Base-by-base conservation (phyloP, 2,797 vertebrate genomes). In the Sebastes nivosus region DNA sequence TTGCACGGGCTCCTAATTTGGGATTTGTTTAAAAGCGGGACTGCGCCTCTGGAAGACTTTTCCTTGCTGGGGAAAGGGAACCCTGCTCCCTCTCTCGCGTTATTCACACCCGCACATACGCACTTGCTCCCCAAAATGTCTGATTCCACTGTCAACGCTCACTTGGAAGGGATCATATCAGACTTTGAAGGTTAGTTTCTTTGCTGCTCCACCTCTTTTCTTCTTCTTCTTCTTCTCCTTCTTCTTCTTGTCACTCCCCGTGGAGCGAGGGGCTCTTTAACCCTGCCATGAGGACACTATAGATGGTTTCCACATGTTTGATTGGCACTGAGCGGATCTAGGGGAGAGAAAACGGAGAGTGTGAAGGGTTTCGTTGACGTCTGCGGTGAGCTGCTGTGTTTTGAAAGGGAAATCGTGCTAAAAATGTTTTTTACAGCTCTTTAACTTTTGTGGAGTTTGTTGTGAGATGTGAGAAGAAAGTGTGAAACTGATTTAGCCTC, bases 161-260 rank as follows among this genome's bases (percentile, higher is more conserved):
- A 99, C 95, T 97, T 99, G 97, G 98, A 99, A 90, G 98, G 98
- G 89, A 99, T 99, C 95, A 98, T 99, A 94, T 99, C 97, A 91
- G 98, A 99, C 94, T 99, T 99, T 94, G 98, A 99, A 98, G 98
- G 98, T 98, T 95, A 94, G 97, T 97, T 74, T 65, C 38, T 86
- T 68, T 77, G 67, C 71, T 64, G 67, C 58, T 82, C n/a, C 57
- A 18, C 57, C 46, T 18, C 60, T 73, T 73, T 69, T 77, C 77
- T 74, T 75, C 74, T 63, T 60, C 75, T 63, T 60, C 58, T 74
- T 74, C 74, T 63, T 60, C 58, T 63, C 52, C 52, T 75, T 42
- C 16, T 38, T 13, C 75, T 65, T 58, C 61, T 77, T 67, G 74
- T 73, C 70, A 22, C 54, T 69, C 25, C 8, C 18, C 42, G 55